phyloP scores from a whole-genome alignment of 2,113 vertebrate genomes.

The Globicephala melas region DNA sequence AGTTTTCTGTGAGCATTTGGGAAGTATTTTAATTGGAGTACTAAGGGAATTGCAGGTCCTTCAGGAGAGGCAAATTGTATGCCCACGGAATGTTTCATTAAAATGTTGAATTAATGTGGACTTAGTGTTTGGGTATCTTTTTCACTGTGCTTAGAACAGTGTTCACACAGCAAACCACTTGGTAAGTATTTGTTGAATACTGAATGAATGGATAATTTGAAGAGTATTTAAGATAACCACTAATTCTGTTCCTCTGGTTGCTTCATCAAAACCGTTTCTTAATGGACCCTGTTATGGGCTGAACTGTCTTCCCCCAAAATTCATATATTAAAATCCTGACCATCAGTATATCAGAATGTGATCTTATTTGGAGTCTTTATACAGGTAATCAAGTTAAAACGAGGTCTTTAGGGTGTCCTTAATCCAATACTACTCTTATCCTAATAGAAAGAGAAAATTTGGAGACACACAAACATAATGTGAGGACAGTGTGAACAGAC shows the following conservation, averaged over 20 bases:
- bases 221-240: not conserved
- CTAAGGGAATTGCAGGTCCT: not conserved
- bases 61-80: not conserved
- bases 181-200: not conserved
- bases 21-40: not conserved
- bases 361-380: not conserved
- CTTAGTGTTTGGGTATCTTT: not conserved
- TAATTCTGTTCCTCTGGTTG: not conserved
- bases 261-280: not conserved
- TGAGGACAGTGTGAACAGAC: not conserved
- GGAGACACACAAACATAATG: not conserved
- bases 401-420: not conserved
- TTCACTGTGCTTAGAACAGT: not conserved
- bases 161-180: not conserved
- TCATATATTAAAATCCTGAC: not conserved
- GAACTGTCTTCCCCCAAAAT: not conserved
- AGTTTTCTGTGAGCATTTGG: not conserved
- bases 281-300: not conserved
- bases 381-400: not conserved
- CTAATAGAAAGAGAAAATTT: not conserved
- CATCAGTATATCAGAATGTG: not conserved
- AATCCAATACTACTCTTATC: not conserved
- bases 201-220: not conserved
- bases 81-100: not conserved
- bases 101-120: not conserved